A percentile compares a stretch with the other conserved stretches of the same genome.
These are phyloP conservation scores for Thalpophila matura DNA, from an alignment of 2,888 invertebrate species.

Conservation along the genomic window DNA sequence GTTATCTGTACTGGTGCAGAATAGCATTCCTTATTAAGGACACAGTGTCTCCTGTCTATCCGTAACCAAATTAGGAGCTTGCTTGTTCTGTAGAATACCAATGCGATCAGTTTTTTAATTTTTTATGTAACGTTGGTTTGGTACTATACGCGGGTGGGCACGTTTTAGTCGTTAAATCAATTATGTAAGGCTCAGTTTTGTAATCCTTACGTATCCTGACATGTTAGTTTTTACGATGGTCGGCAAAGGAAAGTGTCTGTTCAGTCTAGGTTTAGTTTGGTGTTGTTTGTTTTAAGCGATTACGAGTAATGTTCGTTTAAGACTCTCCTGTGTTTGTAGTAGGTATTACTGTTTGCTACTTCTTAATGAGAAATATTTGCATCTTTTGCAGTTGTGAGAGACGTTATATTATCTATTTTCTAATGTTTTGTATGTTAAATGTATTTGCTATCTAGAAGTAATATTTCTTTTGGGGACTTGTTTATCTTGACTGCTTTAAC, in stretches of 20 bases:
- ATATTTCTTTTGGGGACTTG: no score
- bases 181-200: slow-evolving; percentile 62
- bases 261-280: slow-evolving; percentile 28
- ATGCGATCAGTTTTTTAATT: slow-evolving; percentile 54
- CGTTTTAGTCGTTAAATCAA: slow-evolving; percentile 55
- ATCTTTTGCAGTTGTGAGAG: background rate
- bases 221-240: slow-evolving; percentile 47
- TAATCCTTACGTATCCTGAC: slow-evolving; percentile 51
- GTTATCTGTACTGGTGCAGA: slow-evolving; percentile 52
- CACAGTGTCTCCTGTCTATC: slow-evolving; percentile 58
- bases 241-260: slow-evolving; percentile 55
- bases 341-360: background rate
- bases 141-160: slow-evolving; percentile 47
- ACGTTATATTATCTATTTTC: background rate
- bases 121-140: slow-evolving; percentile 64
- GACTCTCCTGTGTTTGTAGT: slow-evolving; percentile 2
- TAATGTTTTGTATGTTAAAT: background rate
- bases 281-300: slow-evolving; percentile 35
- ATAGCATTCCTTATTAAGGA: slow-evolving; percentile 55
- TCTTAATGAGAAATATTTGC: background rate
- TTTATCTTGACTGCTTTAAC: background rate
- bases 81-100: slow-evolving; percentile 70
- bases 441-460: background rate
- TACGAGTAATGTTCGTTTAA: slow-evolving; percentile 5
- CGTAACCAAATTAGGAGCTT: slow-evolving; percentile 74